Base-by-base conservation (phyloP, 2,113 vertebrate genomes). In the Melanerpes formicivorus region DNA sequence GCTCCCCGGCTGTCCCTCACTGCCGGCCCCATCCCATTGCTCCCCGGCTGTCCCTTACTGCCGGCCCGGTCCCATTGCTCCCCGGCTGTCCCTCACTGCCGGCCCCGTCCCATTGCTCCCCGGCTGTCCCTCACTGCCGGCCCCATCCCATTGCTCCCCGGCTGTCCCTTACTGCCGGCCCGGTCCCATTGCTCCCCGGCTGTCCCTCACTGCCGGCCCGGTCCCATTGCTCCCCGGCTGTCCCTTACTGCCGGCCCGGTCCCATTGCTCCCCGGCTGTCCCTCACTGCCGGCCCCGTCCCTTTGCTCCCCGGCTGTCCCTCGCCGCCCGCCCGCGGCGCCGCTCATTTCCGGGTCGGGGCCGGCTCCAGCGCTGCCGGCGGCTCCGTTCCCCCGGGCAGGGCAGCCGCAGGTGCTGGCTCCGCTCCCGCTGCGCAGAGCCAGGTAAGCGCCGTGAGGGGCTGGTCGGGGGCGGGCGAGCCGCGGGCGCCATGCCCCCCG, bases 321-420 rank as follows among this genome's bases (percentile, higher is more conserved):
- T 18, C 6, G 25, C 62, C 32, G 55, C 48, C 40, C 21, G 70
- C 59, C 59, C 79, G 40, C 48, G 48, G 66, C 60, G 30, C 52
- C 75, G 81, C 92, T 80, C 88, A 62, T 84, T 93, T 88, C 92
- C 88, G 92, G 84, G 50, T 66, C 63, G 88, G 52, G 37, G 71
- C 59, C 32, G 58, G 55, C 18, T 11, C 62, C 21, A 2, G n/a
- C 26, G 34, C 42, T 15, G 5, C 1, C 59, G 25, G 40, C 37
- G 73, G 72, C 76, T 62, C 77, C 52, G 37, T 64, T 26, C 23
- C 21, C 29, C n/a, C 18, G 52, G 70, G 50, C 44, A 3, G 65
- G 37, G 55, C 55, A 48, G 85, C 34, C 22, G 87, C 75, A 56
- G 80, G 83, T 69, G 56, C 64, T 26, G 44, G 55, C 60, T 8